Evolutionary conservation across 2,888 invertebrate species (phyloP).

Genomic region (Leptopilina drosophilae): DNA sequence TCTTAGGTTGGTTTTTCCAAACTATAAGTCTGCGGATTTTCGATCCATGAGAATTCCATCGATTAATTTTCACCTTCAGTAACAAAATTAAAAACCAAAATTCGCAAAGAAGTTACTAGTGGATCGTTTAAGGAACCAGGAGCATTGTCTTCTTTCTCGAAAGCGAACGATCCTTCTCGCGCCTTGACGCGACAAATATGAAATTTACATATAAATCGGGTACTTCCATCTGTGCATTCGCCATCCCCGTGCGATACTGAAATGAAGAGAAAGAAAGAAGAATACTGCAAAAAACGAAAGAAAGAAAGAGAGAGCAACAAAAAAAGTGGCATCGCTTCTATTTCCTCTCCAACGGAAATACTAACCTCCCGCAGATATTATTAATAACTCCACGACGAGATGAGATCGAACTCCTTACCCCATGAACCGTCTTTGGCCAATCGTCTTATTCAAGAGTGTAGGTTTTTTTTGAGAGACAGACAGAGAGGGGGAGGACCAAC

Average conservation of each 20-base stretch:
- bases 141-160: constrained; percentile 62
- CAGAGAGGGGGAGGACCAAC: constrained; percentile 54
- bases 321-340: constrained; percentile 59
- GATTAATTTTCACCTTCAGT: too few species aligned
- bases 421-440: constrained; percentile 46
- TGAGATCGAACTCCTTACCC: constrained; percentile 71
- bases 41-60: too few species aligned
- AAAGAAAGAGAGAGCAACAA: constrained; percentile 21
- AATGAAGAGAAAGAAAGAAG: constrained; percentile 67
- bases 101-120: too few species aligned
- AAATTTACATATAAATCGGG: constrained; percentile 84
- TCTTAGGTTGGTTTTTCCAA: too few species aligned
- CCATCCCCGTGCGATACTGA: constrained; percentile 74
- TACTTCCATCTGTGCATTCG: constrained; percentile 81
- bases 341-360: constrained; percentile 72
- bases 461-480: constrained; percentile 38
- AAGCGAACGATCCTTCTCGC: constrained; percentile 60
- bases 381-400: constrained; percentile 72
- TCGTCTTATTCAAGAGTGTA: constrained; percentile 48
- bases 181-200: constrained; percentile 80
- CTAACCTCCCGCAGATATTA: constrained; percentile 75
- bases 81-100: too few species aligned
- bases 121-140: constrained; percentile 48
- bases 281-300: neutral
- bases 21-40: too few species aligned